Base-by-base conservation (phyloP, 2,797 vertebrate species). In the Steatocranus sp. region DNA sequence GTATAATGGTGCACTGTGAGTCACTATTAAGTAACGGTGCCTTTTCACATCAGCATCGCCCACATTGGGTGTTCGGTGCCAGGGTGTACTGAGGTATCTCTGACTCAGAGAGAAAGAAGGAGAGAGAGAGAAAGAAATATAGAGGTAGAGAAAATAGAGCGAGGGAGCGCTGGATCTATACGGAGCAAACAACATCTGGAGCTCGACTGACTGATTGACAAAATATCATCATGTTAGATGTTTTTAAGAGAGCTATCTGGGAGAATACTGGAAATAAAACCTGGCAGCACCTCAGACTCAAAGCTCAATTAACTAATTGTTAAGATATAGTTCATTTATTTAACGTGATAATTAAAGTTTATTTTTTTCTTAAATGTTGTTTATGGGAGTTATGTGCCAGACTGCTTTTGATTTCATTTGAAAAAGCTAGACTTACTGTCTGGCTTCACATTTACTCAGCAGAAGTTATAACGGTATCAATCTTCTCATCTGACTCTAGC, bases 11-110 rank as follows among this genome's bases (percentile, higher is more conserved):
- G 87, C 80, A 85, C 87, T 87, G 87, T 95, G 93, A 95, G 88
- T 95, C 94, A 95, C 90, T 91, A 92, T 94, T 95, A 93, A 95
- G 91, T 95, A 92, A 95, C 91, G 50, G 76, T 88, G 91, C 88
- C 90, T 94, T 90, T 92, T 92, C 88, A 91, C 92, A 92, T 92
- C 89, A 91, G 91, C 87, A 92, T 94, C 89, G 93, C 90, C 93
- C 86, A 93, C 92, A 91, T 92, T 80, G 88, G 87, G 90, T 90
- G 84, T 88, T 85, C 75, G 27, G 89, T 94, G 91, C 90, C 93
- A 93, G 89, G 85, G 87, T 91, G 91, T 92, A 90, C 92, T 88
- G 88, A 94, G 90, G 93, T 94, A 86, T 92, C 83, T 91, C 88
- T 93, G 88, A 92, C 85, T 93, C 81, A 84, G 83, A 90, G 76